Percentiles rank a stretch among this genome's conserved stretches.
Conservation (phyloP, 2,113 vertebrate genomes). For the Phodopus roborovskii region DNA sequence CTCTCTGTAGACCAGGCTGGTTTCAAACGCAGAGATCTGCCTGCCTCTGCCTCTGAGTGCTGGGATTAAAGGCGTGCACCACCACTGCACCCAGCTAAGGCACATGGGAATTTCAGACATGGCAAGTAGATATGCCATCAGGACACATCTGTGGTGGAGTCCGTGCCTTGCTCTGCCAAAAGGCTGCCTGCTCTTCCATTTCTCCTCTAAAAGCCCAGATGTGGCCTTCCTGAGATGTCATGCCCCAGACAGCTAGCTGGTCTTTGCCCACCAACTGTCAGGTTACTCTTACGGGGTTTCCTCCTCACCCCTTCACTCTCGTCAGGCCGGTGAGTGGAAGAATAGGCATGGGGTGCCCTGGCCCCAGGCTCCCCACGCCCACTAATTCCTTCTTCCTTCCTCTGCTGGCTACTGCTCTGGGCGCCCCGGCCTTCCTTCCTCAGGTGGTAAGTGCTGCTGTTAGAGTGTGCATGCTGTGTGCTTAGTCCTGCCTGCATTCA, state of each 20-base stretch:
- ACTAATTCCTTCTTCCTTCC: constrained; percentile 80
- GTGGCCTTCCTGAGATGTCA: neutral
- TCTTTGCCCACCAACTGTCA: neutral
- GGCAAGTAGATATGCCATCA: too few relatives aligned
- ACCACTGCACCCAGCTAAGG: neutral
- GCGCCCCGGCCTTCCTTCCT: constrained; percentile 84
- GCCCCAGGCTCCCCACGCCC: neutral
- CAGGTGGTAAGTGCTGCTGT: constrained; percentile 89
- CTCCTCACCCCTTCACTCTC: accelerated
- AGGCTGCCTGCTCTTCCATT: neutral
- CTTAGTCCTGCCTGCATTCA: constrained; percentile 42
- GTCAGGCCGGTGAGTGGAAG: neutral
- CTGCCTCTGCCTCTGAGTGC: neutral
- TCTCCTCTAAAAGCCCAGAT: accelerated
- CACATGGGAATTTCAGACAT: neutral
- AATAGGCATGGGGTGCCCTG: neutral
- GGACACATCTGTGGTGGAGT: neutral
- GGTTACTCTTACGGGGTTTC: neutral
- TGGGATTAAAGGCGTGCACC: neutral
- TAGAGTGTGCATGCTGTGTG: constrained; percentile 70
- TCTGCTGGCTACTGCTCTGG: constrained; percentile 85
- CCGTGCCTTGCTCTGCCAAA: neutral
- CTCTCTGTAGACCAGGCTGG: neutral
- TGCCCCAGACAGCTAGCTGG: neutral
- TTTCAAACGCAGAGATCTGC: neutral